These are phyloP conservation scores for Alligator mississippiensis DNA, from an alignment of 2,113 vertebrate species.

Conservation along the genomic window DNA sequence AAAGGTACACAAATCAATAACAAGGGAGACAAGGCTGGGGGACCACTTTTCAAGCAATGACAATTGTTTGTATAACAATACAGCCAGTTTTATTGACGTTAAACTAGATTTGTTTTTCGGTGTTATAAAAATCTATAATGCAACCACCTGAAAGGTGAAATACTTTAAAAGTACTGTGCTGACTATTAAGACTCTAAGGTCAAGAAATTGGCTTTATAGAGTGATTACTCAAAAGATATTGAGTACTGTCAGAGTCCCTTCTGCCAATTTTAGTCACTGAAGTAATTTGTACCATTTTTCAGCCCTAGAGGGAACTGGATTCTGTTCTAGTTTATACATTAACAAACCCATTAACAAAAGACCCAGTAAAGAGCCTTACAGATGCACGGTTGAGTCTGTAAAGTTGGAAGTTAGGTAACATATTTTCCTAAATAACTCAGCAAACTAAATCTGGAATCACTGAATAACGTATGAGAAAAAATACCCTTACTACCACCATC, in stretches of 20 bases:
- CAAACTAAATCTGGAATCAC: not conserved
- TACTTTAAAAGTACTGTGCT: not conserved
- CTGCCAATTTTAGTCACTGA: not conserved
- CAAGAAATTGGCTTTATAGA: not conserved
- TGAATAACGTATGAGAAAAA: not conserved
- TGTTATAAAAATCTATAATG: not conserved
- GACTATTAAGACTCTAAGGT: not conserved
- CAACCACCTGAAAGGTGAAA: not conserved
- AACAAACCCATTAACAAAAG: not conserved
- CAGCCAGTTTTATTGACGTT: conserved; percentile 45
- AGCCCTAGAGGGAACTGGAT: not conserved
- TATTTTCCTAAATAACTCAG: not conserved
- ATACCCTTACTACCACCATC: not conserved
- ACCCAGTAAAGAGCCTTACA: not conserved
- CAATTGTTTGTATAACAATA: conserved; percentile 59
- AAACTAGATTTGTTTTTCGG: conserved; percentile 36
- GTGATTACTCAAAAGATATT: not conserved
- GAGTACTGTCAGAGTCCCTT: not conserved
- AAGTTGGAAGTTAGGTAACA: not conserved
- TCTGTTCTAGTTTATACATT: not conserved
- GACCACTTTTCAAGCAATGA: conserved; percentile 54
- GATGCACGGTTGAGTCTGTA: not conserved
- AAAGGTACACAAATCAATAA: conserved; percentile 49
- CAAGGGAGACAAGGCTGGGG: conserved; percentile 31
- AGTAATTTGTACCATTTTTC: not conserved